A percentile compares a stretch with the other conserved stretches of the same genome.
These are phyloP conservation scores for Porphyrio hochstetteri DNA, from an alignment of 2,113 vertebrate genomes.

Conservation along the genomic window DNA sequence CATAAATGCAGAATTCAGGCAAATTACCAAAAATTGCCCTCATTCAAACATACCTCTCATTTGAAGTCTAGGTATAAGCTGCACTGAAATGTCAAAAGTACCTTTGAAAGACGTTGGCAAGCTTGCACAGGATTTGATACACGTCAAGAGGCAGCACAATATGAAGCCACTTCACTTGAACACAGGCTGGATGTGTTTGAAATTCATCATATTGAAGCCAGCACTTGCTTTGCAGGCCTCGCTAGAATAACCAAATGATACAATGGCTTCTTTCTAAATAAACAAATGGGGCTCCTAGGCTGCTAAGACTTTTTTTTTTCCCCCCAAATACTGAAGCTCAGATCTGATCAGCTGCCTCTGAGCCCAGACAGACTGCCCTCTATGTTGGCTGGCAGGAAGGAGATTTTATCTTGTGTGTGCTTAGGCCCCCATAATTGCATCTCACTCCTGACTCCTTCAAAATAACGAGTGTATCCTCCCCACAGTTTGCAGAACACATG, in stretches of 20 bases:
- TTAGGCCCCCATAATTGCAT: conserved; percentile 81
- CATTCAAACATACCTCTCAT: conserved; percentile 33
- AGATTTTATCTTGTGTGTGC: conserved; percentile 79
- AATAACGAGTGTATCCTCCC: conserved; percentile 75
- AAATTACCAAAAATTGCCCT: conserved; percentile 70
- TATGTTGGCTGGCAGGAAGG: conserved; percentile 70
- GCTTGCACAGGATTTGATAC: conserved; percentile 65
- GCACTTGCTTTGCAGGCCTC: conserved; percentile 74
- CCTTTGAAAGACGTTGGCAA: conserved; percentile 68
- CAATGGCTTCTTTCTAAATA: conserved; percentile 91
- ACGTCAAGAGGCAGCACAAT: conserved; percentile 70
- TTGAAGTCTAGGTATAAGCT: conserved; percentile 68
- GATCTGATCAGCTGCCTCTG: conserved; percentile 74
- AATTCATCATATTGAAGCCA: conserved; percentile 77
- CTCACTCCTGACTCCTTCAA: conserved; percentile 81
- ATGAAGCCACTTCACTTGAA: conserved; percentile 78
- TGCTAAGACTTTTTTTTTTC: conserved; percentile 73
- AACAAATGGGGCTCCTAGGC: conserved; percentile 82
- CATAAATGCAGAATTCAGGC: conserved; percentile 72
- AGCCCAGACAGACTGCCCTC: conserved; percentile 77
- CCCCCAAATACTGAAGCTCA: conserved; percentile 50
- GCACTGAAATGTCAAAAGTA: conserved; percentile 71
- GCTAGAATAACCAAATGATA: conserved; percentile 86
- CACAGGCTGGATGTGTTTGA: conserved; percentile 79
- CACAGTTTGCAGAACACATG: conserved; percentile 74